phyloP scores from a whole-genome alignment of 2,888 invertebrate species.

The Lepidonotus clava region DNA sequence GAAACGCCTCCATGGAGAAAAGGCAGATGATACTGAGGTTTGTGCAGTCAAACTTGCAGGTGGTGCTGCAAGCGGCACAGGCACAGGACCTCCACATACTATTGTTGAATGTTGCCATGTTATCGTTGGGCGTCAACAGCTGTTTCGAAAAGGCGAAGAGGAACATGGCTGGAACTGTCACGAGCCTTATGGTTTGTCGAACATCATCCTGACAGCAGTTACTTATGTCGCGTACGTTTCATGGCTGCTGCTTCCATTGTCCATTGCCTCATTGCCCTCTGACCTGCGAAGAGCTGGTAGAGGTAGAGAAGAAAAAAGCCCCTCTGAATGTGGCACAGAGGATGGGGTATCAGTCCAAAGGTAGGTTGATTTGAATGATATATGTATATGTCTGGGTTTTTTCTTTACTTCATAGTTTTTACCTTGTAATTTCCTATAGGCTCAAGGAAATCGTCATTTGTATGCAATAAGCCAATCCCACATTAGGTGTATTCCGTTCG shows the following conservation, averaged over 20 bases:
- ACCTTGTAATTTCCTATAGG: too few species aligned
- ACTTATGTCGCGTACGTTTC: background rate
- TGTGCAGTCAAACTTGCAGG: background rate
- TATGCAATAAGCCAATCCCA: too few species aligned
- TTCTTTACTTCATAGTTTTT: too few species aligned
- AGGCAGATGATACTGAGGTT: slow-evolving; percentile 24
- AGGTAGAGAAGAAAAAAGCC: background rate
- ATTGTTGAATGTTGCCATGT: slow-evolving; percentile 35
- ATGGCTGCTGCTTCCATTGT: background rate
- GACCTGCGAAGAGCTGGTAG: background rate
- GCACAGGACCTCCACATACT: background rate
- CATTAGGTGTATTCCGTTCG: too few species aligned
- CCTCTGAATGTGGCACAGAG: too few species aligned
- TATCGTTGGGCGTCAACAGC: slow-evolving; percentile 4
- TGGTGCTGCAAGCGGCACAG: slow-evolving; percentile 28
- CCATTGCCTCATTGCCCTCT: slow-evolving; percentile 16
- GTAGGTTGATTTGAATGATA: too few species aligned
- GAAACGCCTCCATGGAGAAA: slow-evolving; percentile 24
- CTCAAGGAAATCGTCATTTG: too few species aligned
- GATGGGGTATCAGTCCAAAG: too few species aligned
- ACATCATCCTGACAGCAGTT: background rate
- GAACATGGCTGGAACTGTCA: slow-evolving; percentile 37
- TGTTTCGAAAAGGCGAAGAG: background rate
- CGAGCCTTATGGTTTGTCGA: background rate
- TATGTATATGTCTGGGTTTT: too few species aligned